Evolutionary conservation across 2,797 vertebrate species (phyloP).

Genomic region (Limnodromus scolopaceus): DNA sequence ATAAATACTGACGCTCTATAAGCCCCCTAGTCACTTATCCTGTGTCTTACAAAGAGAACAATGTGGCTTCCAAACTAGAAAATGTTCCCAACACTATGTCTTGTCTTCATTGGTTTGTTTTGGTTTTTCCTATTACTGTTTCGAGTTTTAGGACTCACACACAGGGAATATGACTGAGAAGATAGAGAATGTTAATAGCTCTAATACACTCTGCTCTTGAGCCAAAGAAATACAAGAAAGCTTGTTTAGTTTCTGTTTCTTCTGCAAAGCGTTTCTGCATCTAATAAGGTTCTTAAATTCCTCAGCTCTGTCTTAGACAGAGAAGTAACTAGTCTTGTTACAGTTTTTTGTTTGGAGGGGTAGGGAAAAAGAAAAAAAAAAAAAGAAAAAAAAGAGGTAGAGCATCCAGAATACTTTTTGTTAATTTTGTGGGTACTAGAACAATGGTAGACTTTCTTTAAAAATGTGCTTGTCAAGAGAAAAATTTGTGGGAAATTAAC

Average conservation of each 20-base stretch:
- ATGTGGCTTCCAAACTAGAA: not conserved
- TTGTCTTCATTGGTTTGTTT: not conserved
- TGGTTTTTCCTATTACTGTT: not conserved
- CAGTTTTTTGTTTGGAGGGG: not conserved
- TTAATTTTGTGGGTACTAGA: not conserved
- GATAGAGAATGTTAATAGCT: not conserved
- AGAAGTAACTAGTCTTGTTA: not conserved
- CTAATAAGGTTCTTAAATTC: not conserved
- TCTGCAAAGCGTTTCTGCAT: not conserved
- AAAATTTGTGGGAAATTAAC: not conserved
- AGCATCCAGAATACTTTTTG: not conserved
- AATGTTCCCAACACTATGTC: not conserved
- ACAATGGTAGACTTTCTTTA: not conserved
- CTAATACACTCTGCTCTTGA: not conserved
- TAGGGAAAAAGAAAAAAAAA: too few relatives aligned
- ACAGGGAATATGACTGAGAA: not conserved
- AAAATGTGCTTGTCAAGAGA: not conserved
- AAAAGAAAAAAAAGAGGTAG: not conserved
- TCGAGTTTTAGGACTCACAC: not conserved
- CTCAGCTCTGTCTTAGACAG: not conserved
- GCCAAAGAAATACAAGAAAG: not conserved
- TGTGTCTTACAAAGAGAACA: not conserved
- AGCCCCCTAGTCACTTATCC: not conserved
- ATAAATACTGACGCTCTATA: not conserved
- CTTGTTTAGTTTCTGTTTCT: not conserved